Evolutionary conservation across 2,797 vertebrate genomes (phyloP).

Genomic region (Lindbergichthys nudifrons): DNA sequence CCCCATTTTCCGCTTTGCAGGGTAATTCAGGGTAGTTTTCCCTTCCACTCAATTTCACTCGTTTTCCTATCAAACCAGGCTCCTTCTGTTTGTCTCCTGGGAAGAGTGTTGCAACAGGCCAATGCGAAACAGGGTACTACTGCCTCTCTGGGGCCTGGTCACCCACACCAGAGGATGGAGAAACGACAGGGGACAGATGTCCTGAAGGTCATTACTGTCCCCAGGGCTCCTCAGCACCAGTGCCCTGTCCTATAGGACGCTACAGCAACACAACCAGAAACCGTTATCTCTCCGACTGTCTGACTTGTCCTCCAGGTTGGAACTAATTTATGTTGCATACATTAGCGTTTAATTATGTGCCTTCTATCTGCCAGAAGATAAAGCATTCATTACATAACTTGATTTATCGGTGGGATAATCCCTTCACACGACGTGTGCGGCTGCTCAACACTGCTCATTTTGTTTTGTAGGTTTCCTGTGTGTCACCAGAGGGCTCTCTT

Average conservation of each 20-base stretch:
- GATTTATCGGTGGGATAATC: constrained; percentile 18
- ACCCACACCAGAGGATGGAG: constrained; percentile 79
- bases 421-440: neutral
- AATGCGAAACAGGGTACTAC: constrained; percentile 86
- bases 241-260: constrained; percentile 83
- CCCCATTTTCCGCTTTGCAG: neutral
- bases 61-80: constrained; percentile 73
- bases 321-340: constrained; percentile 12
- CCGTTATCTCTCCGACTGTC: constrained; percentile 80
- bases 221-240: constrained; percentile 80
- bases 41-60: constrained; percentile 5
- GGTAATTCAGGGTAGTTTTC: neutral
- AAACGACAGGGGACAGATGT: constrained; percentile 81
- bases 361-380: constrained; percentile 17
- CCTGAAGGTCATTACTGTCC: constrained; percentile 89
- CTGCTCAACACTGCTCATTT: constrained; percentile 9
- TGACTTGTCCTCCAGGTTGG: constrained; percentile 87
- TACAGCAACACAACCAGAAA: constrained; percentile 87
- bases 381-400: constrained; percentile 15
- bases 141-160: constrained; percentile 81
- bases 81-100: constrained; percentile 84
- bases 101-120: constrained; percentile 77
- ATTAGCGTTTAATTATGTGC: neutral
- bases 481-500: constrained; percentile 84
- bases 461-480: constrained; percentile 87